A percentile compares a stretch with the other conserved stretches of the same genome.
Evolutionary conservation across 2,113 vertebrate genomes (phyloP).

Genomic region (Monopterus albus): DNA sequence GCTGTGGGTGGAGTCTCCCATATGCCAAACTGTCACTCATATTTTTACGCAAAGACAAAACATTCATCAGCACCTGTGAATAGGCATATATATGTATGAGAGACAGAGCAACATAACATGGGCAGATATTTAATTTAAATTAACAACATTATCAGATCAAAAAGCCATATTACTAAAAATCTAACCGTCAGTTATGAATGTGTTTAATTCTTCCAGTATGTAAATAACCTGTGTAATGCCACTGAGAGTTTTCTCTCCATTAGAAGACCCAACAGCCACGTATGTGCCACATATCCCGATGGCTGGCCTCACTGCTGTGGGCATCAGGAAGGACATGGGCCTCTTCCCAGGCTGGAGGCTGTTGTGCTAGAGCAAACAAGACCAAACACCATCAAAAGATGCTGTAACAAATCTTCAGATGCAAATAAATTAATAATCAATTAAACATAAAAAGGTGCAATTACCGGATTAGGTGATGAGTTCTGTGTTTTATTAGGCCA

Average conservation of each 20-base stretch:
- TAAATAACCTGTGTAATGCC: slow-evolving; percentile 90
- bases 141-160: no score
- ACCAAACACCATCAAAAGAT: slow-evolving; percentile 17
- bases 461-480: slow-evolving; percentile 84
- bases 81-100: background rate
- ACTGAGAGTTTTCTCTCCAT: slow-evolving; percentile 89
- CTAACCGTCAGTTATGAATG: background rate
- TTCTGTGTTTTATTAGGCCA: slow-evolving; percentile 90
- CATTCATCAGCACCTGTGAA: slow-evolving; percentile 92
- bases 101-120: no score
- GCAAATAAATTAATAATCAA: background rate
- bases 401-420: background rate
- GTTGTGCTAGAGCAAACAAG: slow-evolving; percentile 84
- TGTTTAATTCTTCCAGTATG: background rate
- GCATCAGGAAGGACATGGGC: slow-evolving; percentile 92
- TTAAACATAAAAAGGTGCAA: slow-evolving; percentile 6
- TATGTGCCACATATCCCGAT: slow-evolving; percentile 94
- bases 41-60: slow-evolving; percentile 92
- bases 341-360: slow-evolving; percentile 86
- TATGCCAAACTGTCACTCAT: slow-evolving; percentile 93
- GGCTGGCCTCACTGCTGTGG: slow-evolving; percentile 90
- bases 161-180: background rate
- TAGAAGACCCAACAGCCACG: slow-evolving; percentile 89
- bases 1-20: slow-evolving; percentile 92
- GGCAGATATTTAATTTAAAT: background rate